Conservation (phyloP, 1,140 invertebrate genomes). For the Drosophila persimilis region DNA sequence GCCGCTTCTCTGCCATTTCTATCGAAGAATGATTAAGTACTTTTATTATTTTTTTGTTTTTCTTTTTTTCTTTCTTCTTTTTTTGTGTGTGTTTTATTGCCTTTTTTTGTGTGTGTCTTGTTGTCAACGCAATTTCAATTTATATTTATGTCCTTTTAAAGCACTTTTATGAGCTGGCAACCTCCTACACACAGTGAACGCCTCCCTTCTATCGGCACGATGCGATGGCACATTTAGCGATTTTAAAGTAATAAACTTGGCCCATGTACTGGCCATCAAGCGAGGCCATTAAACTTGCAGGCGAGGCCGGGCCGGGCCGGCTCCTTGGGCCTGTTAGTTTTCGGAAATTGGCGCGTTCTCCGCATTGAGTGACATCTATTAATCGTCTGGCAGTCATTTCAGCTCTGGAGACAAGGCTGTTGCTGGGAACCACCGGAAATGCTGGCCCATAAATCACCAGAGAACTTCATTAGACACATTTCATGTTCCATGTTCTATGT, state of each 20-base stretch:
- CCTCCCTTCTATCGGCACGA: conserved; percentile 10
- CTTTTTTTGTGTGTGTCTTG: conserved; percentile 24
- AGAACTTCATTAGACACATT: conserved; percentile 75
- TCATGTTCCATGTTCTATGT: conserved; percentile 25
- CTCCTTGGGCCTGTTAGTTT: conserved; percentile 50
- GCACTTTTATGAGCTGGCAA: conserved; percentile 74
- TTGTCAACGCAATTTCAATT: conserved; percentile 75
- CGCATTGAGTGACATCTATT: conserved; percentile 74
- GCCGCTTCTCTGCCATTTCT: too few relatives aligned
- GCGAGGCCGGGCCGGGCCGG: neutral
- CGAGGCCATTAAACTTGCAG: conserved; percentile 52
- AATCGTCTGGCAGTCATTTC: conserved; percentile 44
- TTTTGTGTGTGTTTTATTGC: neutral
- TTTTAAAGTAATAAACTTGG: conserved; percentile 78
- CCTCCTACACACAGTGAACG: conserved; percentile 5
- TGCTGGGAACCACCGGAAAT: conserved; percentile 48
- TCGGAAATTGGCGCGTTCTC: conserved; percentile 62
- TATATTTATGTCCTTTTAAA: conserved; percentile 75
- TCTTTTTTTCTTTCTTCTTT: conserved; percentile 13
- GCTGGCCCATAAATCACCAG: conserved; percentile 63
- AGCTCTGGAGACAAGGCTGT: conserved; percentile 8
- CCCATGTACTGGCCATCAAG: conserved; percentile 59
- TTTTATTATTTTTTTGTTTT: neutral
- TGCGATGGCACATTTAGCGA: conserved; percentile 65
- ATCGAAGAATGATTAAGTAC: neutral